Conservation (phyloP, 2,888 invertebrate genomes). For the Nezara viridula region DNA sequence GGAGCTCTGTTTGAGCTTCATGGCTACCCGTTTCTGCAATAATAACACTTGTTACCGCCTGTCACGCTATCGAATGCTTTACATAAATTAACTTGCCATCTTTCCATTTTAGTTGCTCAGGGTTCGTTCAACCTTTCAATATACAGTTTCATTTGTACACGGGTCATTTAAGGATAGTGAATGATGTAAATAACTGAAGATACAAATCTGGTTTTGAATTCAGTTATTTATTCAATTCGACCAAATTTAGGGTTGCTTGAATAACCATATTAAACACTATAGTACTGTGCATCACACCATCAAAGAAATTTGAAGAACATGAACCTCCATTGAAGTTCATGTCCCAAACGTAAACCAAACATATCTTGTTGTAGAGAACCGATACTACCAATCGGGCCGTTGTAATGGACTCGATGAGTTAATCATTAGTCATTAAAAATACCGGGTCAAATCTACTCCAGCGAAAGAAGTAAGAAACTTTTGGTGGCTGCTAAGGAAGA, state of each 20-base stretch:
- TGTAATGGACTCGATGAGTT: too few relatives aligned
- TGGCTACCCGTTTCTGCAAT: neutral
- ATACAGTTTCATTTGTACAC: neutral
- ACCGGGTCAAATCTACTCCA: too few relatives aligned
- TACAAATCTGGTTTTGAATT: neutral
- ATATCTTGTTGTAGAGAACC: too few relatives aligned
- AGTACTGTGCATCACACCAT: too few relatives aligned
- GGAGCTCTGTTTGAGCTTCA: neutral
- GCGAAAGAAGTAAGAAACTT: too few relatives aligned
- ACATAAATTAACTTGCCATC: conserved; percentile 17
- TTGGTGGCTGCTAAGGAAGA: too few relatives aligned
- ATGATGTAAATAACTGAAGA: neutral
- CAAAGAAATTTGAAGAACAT: too few relatives aligned
- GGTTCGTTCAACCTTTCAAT: conserved; percentile 25
- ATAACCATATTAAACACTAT: too few relatives aligned
- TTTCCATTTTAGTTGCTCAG: neutral
- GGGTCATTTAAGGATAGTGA: neutral
- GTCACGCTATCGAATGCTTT: neutral
- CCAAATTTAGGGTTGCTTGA: neutral
- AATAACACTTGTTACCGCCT: neutral
- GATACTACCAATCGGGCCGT: too few relatives aligned
- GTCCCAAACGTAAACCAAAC: too few relatives aligned
- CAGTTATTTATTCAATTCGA: neutral
- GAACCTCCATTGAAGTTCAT: too few relatives aligned
- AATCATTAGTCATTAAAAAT: too few relatives aligned